Conservation (phyloP, 2,797 vertebrate species). For the Tragopan temminckii region DNA sequence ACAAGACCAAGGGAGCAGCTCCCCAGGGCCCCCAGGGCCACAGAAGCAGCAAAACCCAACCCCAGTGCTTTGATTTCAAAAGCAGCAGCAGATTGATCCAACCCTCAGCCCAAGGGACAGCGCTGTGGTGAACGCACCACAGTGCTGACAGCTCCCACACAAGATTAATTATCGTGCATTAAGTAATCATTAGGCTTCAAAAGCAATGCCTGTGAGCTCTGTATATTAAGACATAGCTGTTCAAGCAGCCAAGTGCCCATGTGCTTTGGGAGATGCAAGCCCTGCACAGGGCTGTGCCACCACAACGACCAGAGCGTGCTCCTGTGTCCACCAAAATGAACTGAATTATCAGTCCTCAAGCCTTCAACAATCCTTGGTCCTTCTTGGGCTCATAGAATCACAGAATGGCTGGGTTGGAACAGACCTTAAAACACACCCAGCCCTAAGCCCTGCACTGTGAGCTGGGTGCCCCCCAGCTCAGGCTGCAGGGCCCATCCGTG, state of each 20-base stretch:
- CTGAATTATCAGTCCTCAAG: neutral
- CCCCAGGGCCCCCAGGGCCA: neutral
- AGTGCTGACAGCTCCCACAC: neutral
- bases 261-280: neutral
- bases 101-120: neutral
- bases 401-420: too few relatives aligned
- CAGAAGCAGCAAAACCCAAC: neutral
- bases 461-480: too few relatives aligned
- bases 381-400: neutral
- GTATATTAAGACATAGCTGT: neutral
- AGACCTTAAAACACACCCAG: too few relatives aligned
- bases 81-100: neutral
- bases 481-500: too few relatives aligned
- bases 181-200: neutral
- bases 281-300: neutral
- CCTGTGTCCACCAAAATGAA: neutral
- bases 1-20: rapidly evolving
- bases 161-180: neutral
- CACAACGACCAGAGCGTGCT: neutral
- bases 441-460: too few relatives aligned
- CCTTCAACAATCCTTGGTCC: neutral
- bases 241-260: neutral
- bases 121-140: rapidly evolving
- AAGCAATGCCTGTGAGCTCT: neutral
- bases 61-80: neutral